Evolutionary conservation across 2,797 vertebrate genomes (phyloP), one percentile per base, ranked within the genome.

Genomic region (Kryptopterus vitreolus): DNA sequence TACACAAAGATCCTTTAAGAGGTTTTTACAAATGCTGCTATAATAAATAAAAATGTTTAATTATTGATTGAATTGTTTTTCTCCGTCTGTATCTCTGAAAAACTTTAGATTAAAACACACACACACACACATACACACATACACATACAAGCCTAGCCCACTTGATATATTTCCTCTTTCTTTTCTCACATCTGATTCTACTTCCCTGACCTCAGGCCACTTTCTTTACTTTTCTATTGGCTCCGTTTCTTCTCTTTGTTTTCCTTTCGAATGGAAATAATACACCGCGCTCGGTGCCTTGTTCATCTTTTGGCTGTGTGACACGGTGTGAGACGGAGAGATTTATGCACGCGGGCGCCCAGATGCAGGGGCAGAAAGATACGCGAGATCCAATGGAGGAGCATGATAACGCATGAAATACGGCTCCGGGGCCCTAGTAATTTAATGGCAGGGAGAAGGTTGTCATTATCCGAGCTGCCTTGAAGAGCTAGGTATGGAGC

Each of bases 381-480:
- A 94, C 88, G 92, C 88, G 87, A 95, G 94, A 96, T 96, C 94
- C 96, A 95, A 95, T 95, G 93, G 94, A 95, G 93, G 91, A 89
- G 92, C 90, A 91, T 94, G 94, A 96, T 96, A 96, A 95, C 93
- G 92, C 91, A 92, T 96, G 95, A 96, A 95, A 95, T 95, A 96
- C 91, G 92, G 94, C 93, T 93, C 90, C 89, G 86, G 82, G 85
- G 88, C 92, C n/a, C 93, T 94, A 91, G 91, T 96, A 95, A 95
- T 96, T 95, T 95, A 95, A 96, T 93, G 93, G 93, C 91, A 90
- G 92, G 94, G 94, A 94, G 95, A 96, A 95, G 94, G 94, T 94
- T 96, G 95, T 95, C 95, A 95, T 96, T 95, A 95, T 95, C 94
- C 90, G 91, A 95, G 91, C 93, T 92, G 91, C 93, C 92, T 93